Evolutionary conservation across 1,140 invertebrate genomes (phyloP), one percentile per base, ranked within the genome.

Genomic region (Pseudomyrmex cubaensis): DNA sequence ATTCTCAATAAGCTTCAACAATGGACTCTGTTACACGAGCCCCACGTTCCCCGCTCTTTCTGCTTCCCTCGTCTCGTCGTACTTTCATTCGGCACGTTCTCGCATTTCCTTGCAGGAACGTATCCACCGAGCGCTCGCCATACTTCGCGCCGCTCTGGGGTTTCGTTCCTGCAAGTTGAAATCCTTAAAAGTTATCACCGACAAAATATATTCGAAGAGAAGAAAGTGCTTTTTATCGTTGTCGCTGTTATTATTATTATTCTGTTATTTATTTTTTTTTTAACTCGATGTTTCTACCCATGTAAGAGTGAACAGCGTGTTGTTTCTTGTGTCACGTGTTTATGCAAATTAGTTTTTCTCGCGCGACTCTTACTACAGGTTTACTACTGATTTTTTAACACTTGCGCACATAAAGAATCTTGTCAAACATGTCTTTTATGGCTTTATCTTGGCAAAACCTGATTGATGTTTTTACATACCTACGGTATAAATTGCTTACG

Each of bases 1-100:
- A 87, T 89, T 90, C 88, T 90, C 89, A 90, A 91, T 86, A 90
- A 91, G 90, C 83, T 61, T 57, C 82, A 85, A 90, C 90, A 90
- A 90, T 90, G 82, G 88, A 86, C 69, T 87, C 74, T 89, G 85
- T 87, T 89, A 86, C 84, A 80, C 75, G 66, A 82, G 83, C 61
- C 70, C 74, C 46, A 66, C 61, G 22, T 76, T 62, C 48, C 54
- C 84, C 80, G 59, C 69, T 54, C 73, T 59, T 59, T 44, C 52
- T 17, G 52, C 56, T 54, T 70, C 56, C 56, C 22, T 22, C 56
- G 13, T 57, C 57, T 15, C 50, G 54, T 59, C 66, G 50, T 75
- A 67, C 63, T 50, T 84, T 54, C 69, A 66, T 59, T 78, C 64
- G 35, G 64, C 76, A 62, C 57, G 78, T 82, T 82, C 25, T 82